Percentiles rank a stretch among this genome's conserved stretches.
These are phyloP conservation scores for Sinosuthora webbiana DNA, from an alignment of 2,113 vertebrate species.

Conservation along the genomic window DNA sequence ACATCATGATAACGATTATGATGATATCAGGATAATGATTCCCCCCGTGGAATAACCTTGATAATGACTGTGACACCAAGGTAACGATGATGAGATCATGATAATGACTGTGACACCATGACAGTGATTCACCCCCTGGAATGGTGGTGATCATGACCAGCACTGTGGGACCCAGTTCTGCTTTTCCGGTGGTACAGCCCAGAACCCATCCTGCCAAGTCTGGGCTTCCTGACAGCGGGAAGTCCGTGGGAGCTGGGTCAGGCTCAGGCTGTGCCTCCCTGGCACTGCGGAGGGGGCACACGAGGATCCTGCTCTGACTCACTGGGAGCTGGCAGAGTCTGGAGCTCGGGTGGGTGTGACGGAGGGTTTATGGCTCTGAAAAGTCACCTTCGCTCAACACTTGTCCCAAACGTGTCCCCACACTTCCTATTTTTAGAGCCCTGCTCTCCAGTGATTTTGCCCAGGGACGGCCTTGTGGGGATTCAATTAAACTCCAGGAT, in stretches of 20 bases:
- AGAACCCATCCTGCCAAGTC: no score
- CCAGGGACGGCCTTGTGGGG: slow-evolving; percentile 5
- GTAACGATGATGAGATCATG: neutral
- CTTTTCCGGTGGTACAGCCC: neutral
- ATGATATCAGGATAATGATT: neutral
- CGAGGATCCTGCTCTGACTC: neutral
- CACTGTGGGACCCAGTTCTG: neutral
- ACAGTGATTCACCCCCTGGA: neutral
- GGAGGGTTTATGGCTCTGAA: neutral
- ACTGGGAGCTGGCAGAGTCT: neutral
- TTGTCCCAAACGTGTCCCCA: neutral
- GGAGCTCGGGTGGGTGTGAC: neutral
- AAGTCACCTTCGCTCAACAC: slow-evolving; percentile 8
- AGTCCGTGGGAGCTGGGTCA: neutral
- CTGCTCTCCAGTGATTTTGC: neutral
- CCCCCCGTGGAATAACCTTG: no score
- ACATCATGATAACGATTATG: neutral
- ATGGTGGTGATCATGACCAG: neutral
- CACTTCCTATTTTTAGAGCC: neutral
- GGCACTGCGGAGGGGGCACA: neutral
- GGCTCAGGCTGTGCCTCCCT: neutral
- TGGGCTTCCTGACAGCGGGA: neutral
- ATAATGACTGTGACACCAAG: neutral
- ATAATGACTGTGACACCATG: neutral
- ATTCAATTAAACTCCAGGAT: slow-evolving; percentile 36